These are phyloP conservation scores for Brachymystax lenok DNA, from an alignment of 2,797 vertebrate genomes.

Conservation along the genomic window DNA sequence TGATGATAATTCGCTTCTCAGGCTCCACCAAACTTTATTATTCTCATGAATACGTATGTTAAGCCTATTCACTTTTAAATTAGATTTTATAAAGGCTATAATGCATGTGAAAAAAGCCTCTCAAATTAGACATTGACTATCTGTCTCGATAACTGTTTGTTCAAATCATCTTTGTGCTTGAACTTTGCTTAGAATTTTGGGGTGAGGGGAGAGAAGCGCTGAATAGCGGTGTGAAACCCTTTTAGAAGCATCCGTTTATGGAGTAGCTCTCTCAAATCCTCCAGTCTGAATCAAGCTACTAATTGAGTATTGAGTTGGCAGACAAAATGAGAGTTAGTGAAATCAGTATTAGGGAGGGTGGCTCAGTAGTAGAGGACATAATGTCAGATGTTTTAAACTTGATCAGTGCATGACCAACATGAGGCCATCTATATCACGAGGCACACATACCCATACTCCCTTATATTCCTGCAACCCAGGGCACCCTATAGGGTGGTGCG, in stretches of 20 bases:
- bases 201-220: background rate
- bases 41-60: constrained; percentile 61
- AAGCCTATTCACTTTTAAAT: constrained; percentile 50
- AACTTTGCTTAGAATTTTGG: background rate
- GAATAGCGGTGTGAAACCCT: background rate
- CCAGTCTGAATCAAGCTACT: background rate
- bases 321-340: too few relatives aligned
- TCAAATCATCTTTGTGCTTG: background rate
- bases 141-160: constrained; percentile 1
- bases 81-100: constrained; percentile 37
- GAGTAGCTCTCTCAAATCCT: background rate
- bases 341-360: too few relatives aligned
- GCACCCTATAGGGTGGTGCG: too few relatives aligned
- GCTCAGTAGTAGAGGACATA: too few relatives aligned
- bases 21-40: constrained; percentile 67
- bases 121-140: constrained; percentile 27
- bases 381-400: too few relatives aligned
- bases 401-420: too few relatives aligned
- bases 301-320: background rate
- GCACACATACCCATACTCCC: too few relatives aligned
- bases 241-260: background rate
- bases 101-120: too few relatives aligned
- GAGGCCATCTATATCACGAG: too few relatives aligned
- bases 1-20: constrained; percentile 63
- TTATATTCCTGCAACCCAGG: too few relatives aligned